Conservation (phyloP, 2,888 invertebrate genomes). For the Drosophila kuntzei region DNA sequence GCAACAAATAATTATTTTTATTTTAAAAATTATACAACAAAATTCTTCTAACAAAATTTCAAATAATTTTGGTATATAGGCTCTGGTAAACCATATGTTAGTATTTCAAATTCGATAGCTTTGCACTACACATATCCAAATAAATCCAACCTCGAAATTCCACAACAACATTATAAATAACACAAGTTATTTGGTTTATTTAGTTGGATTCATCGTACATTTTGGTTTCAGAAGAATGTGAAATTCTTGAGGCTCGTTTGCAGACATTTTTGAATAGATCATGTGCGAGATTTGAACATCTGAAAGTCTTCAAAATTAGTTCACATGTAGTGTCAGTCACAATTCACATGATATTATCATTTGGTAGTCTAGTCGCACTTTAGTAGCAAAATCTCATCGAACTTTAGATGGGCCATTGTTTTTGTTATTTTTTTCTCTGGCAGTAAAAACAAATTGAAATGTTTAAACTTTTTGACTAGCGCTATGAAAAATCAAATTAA, state of each 20-base stretch:
- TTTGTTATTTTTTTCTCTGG: conserved; percentile 39
- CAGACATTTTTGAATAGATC: conserved; percentile 3
- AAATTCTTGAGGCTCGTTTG: conserved; percentile 23
- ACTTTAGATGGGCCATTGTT: conserved; percentile 40
- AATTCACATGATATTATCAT: conserved; percentile 17
- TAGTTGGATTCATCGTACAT: too few relatives aligned
- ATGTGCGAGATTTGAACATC: not conserved
- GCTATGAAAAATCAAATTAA: conserved; percentile 11
- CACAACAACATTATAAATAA: too few relatives aligned
- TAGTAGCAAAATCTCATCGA: conserved; percentile 28
- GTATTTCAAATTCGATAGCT: not conserved
- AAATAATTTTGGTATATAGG: not conserved
- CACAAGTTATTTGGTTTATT: too few relatives aligned
- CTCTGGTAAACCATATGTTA: not conserved
- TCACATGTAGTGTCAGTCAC: conserved; percentile 32
- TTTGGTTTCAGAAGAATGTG: not conserved
- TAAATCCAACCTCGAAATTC: too few relatives aligned
- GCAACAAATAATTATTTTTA: too few relatives aligned
- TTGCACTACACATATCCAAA: not conserved
- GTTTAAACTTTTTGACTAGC: conserved; percentile 48
- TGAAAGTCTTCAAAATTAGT: conserved; percentile 25
- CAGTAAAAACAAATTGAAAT: conserved; percentile 16
- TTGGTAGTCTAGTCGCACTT: conserved; percentile 50
- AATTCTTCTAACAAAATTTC: too few relatives aligned
- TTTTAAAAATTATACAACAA: too few relatives aligned